Evolutionary conservation across 2,888 invertebrate genomes (phyloP), one percentile per base, ranked within the genome.

Genomic region (Labia minor): DNA sequence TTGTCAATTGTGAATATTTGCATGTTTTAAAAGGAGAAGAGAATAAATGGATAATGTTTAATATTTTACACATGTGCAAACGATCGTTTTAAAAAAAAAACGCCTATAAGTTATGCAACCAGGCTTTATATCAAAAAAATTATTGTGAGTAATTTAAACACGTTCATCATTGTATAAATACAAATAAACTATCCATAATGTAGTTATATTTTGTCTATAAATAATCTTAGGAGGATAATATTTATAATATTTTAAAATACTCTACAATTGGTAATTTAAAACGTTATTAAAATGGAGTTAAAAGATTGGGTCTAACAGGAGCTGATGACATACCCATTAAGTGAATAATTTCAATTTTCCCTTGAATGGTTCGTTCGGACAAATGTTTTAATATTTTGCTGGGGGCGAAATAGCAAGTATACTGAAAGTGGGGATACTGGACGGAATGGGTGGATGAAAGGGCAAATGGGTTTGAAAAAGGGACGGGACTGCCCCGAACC

Each of bases 331-430:
- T 14, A 4, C 14, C 49, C 49, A 49, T 49, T 49, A 49, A 49
- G 49, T 49, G 49, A 49, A 49, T 49, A 4, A 49, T 49, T 49
- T 49, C 49, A 49, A 49, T 49, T 49, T 49, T 49, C n/a, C 49
- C 49, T 49, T 49, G 49, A 49, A 49, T 49, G 49, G 49, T 49
- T 14, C 49, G n/a, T 16, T 49, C 16, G 49, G 49, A 14, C 8
- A 11, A 49, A 49, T 49, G 49, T 49, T 49, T 49, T 49, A 49
- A 49, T 49, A 49, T 49, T 49, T 49, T 49, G 49, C 49, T n/a
- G 14, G 14, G 8, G 49, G 49, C 14, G 49, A 49, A 16, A 49
- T 11, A 49, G 26, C 26, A 26, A 26, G 26, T n/a, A n/a, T n/a
- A n/a, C n/a, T n/a, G n/a, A n/a, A n/a, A n/a, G n/a, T n/a, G n/a